Evolutionary conservation across 2,888 invertebrate genomes (phyloP).

Genomic region (Tethea ocularis): DNA sequence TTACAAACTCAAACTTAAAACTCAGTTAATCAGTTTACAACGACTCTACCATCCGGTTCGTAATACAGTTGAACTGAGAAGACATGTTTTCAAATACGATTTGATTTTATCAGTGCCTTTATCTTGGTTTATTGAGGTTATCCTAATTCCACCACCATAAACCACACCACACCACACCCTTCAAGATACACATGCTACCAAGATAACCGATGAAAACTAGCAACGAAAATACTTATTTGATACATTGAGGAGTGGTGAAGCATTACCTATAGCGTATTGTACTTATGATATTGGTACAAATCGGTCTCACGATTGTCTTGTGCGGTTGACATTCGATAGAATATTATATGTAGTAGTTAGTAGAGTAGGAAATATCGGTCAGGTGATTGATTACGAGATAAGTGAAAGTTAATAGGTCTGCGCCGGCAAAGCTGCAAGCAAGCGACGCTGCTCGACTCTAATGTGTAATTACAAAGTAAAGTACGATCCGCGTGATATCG

Average conservation of each 20-base stretch:
- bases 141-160: background rate
- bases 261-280: background rate
- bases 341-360: background rate
- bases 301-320: background rate
- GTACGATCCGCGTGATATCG: background rate
- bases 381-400: background rate
- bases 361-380: background rate
- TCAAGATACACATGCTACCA: background rate
- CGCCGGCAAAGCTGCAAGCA: background rate
- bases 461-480: background rate
- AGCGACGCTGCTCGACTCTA: background rate
- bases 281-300: background rate
- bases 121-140: background rate
- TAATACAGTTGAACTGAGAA: background rate
- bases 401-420: background rate
- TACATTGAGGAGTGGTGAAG: background rate
- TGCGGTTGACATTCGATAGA: too few species aligned
- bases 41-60: too few species aligned
- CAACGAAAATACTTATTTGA: too few species aligned
- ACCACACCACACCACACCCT: background rate
- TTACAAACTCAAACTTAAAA: too few species aligned
- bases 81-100: background rate
- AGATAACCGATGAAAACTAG: background rate
- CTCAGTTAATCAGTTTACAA: too few species aligned
- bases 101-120: background rate